phyloP scores from a whole-genome alignment of 2,113 vertebrate species.

The Ramphastos sulfuratus region DNA sequence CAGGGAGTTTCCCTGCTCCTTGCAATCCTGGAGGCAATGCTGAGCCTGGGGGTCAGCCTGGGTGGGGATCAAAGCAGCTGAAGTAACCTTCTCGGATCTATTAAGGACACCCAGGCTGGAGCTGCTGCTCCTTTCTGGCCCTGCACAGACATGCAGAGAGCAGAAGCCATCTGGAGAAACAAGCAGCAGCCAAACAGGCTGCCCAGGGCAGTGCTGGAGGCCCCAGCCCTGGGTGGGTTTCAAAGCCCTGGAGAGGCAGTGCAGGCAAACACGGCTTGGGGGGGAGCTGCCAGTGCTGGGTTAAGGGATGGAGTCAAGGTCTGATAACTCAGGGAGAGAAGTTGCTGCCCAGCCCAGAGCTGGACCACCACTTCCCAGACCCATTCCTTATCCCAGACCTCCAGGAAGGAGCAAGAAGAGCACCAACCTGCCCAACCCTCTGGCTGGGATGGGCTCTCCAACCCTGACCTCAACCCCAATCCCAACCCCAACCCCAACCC shows the following conservation, averaged over 20 bases:
- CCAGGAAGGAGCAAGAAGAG: fast-evolving
- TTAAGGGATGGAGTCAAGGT: too few species aligned
- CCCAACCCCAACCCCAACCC: background rate
- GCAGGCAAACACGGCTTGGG: too few species aligned
- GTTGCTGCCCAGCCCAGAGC: background rate
- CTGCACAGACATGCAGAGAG: too few species aligned
- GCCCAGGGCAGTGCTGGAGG: too few species aligned
- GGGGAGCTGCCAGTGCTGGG: too few species aligned
- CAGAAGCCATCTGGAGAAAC: too few species aligned
- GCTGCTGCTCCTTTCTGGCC: too few species aligned
- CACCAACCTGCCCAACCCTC: fast-evolving
- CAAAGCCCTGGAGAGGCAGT: too few species aligned
- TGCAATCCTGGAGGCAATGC: background rate
- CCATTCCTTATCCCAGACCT: fast-evolving
- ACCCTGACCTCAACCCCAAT: background rate
- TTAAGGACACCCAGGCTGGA: too few species aligned
- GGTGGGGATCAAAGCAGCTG: background rate
- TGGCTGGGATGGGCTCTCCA: fast-evolving
- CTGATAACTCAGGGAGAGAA: background rate
- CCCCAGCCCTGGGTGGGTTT: too few species aligned
- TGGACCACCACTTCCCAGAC: background rate
- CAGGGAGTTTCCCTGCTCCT: background rate
- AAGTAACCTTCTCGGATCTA: too few species aligned
- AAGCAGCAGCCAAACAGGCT: too few species aligned
- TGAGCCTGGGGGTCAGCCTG: background rate